Conservation (phyloP, 2,797 vertebrate genomes). For the Meriones psammophilus region DNA sequence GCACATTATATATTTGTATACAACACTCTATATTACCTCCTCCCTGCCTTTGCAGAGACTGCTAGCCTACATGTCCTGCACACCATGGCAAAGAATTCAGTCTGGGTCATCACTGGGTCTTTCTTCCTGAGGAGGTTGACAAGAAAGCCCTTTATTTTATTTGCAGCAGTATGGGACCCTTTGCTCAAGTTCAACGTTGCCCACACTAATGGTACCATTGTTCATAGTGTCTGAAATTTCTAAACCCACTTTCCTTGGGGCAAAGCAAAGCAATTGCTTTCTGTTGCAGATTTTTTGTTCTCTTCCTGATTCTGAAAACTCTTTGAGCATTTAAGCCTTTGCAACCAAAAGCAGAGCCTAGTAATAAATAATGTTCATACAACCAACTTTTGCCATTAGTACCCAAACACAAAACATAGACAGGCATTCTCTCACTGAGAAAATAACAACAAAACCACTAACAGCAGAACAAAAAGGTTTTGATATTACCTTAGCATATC, state of each 20-base stretch:
- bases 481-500: not conserved
- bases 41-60: not conserved
- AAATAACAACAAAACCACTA: not conserved
- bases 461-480: not conserved
- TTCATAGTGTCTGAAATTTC: not conserved
- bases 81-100: not conserved
- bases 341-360: not conserved
- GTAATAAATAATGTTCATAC: not conserved
- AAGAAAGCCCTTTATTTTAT: not conserved
- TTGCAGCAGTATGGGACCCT: not conserved
- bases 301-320: not conserved
- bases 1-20: not conserved
- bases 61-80: not conserved
- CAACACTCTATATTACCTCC: not conserved
- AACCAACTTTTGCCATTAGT: not conserved
- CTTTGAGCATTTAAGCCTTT: slow-evolving; percentile 53
- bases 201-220: not conserved
- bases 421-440: not conserved
- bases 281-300: not conserved
- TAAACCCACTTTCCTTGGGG: not conserved
- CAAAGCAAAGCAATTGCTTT: not conserved
- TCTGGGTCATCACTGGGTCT: not conserved
- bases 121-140: not conserved
- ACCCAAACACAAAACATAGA: not conserved
- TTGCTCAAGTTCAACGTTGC: not conserved